phyloP scores from a whole-genome alignment of 2,113 vertebrate species.

The Gadus chalcogrammus region DNA sequence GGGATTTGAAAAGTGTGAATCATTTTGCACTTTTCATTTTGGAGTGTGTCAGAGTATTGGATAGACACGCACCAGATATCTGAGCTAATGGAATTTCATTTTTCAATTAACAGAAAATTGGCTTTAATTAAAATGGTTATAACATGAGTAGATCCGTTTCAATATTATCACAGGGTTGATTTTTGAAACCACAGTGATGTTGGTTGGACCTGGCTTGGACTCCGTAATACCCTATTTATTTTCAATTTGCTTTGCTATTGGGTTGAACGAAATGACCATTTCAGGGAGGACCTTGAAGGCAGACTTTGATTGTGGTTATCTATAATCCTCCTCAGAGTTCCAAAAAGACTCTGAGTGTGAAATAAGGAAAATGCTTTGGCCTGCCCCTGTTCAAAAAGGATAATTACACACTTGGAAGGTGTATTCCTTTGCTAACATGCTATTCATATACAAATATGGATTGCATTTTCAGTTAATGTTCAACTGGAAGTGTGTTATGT shows the following conservation, averaged over 20 bases:
- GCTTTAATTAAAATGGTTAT: slow-evolving; percentile 35
- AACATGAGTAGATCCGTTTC: background rate
- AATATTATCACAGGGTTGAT: slow-evolving; percentile 22
- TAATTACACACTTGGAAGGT: slow-evolving; percentile 14
- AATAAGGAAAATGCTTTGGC: background rate
- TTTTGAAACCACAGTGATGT: slow-evolving; percentile 5
- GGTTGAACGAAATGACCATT: slow-evolving; percentile 14
- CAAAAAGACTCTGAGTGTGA: background rate
- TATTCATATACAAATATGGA: no score
- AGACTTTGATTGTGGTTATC: slow-evolving; percentile 2
- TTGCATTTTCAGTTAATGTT: no score
- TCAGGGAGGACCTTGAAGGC: background rate
- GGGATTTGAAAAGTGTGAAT: no score
- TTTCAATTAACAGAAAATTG: slow-evolving; percentile 24
- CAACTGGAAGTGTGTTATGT: no score
- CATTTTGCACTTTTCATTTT: no score
- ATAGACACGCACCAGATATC: background rate
- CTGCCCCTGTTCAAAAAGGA: slow-evolving; percentile 5
- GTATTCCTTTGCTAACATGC: no score
- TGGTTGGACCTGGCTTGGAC: background rate
- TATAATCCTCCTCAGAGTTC: background rate
- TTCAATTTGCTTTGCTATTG: slow-evolving; percentile 15
- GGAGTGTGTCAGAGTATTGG: background rate
- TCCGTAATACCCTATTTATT: slow-evolving; percentile 15
- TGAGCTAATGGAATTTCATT: slow-evolving; percentile 22